Percentiles rank a stretch among this genome's conserved stretches.
phyloP scores from a whole-genome alignment of 2,888 invertebrate species.

The Polydrusus cervinus region DNA sequence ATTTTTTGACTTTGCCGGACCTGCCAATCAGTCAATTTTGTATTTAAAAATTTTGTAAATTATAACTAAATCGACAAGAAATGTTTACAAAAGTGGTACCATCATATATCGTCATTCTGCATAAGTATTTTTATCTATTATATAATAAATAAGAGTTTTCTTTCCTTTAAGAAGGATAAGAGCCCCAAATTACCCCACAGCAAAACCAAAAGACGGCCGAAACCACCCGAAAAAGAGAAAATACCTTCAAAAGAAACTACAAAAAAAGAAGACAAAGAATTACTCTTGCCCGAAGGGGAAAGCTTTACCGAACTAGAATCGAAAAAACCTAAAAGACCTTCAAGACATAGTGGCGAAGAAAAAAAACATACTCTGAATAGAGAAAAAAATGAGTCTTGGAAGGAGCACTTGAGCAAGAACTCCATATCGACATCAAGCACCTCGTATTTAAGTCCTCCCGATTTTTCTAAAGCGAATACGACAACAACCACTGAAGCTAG shows the following conservation, averaged over 20 bases:
- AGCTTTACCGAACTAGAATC: conserved; percentile 21
- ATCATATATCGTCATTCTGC: too few relatives aligned
- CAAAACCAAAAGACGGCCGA: conserved; percentile 29
- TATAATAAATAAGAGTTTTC: neutral
- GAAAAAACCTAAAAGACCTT: conserved; percentile 16
- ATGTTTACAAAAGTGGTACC: neutral
- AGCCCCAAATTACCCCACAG: conserved; percentile 15
- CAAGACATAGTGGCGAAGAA: neutral
- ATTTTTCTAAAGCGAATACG: conserved; percentile 56
- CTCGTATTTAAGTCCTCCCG: conserved; percentile 69
- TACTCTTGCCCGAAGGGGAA: conserved; percentile 60
- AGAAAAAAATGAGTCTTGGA: conserved; percentile 60
- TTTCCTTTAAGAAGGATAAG: conserved; percentile 22
- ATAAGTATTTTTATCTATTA: too few relatives aligned
- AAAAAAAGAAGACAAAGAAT: conserved; percentile 48
- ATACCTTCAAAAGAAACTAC: conserved; percentile 8
- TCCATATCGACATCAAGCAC: conserved; percentile 66
- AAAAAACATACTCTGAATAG: conserved; percentile 2
- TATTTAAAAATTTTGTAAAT: too few relatives aligned
- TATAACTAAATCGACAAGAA: too few relatives aligned
- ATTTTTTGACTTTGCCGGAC: too few relatives aligned
- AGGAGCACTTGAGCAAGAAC: conserved; percentile 65
- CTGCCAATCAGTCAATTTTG: too few relatives aligned
- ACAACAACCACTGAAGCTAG: conserved; percentile 38
- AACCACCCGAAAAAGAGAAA: conserved; percentile 21